Evolutionary conservation across 2,113 vertebrate genomes (phyloP).

Genomic region (Sakesphorus luctuosus): DNA sequence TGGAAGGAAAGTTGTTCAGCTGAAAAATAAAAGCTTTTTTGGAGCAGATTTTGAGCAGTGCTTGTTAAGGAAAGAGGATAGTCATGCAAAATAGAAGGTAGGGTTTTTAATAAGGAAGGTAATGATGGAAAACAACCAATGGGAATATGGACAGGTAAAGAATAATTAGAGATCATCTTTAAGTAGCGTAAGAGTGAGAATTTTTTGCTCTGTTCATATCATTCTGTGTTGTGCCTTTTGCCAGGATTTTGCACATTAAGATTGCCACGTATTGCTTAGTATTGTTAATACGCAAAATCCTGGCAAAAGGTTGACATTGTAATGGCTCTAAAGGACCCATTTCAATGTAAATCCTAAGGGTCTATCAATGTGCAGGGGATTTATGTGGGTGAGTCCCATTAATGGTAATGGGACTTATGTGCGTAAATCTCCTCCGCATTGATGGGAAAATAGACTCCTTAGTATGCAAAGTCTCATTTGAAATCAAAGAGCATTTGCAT

Average conservation of each 20-base stretch:
- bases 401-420: slow-evolving; percentile 68
- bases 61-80: background rate
- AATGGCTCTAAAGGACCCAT: slow-evolving; percentile 69
- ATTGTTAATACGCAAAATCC: slow-evolving; percentile 65
- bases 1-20: background rate
- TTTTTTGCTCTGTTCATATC: slow-evolving; percentile 3
- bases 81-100: background rate
- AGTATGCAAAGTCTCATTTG: slow-evolving; percentile 71
- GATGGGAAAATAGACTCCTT: slow-evolving; percentile 60
- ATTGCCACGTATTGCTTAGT: slow-evolving; percentile 67
- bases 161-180: slow-evolving; percentile 26
- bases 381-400: slow-evolving; percentile 66
- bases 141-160: background rate
- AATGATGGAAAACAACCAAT: background rate
- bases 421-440: slow-evolving; percentile 61
- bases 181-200: background rate
- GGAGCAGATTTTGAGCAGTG: background rate
- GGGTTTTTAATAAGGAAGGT: background rate
- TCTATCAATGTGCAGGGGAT: slow-evolving; percentile 67
- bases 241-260: slow-evolving; percentile 69
- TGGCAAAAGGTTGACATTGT: slow-evolving; percentile 57
- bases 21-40: background rate
- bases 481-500: slow-evolving; percentile 70
- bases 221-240: slow-evolving; percentile 49
- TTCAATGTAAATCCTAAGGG: slow-evolving; percentile 65